These are phyloP conservation scores for Pelecanoides urinatrix DNA, from an alignment of 2,113 vertebrate genomes.

Conservation along the genomic window DNA sequence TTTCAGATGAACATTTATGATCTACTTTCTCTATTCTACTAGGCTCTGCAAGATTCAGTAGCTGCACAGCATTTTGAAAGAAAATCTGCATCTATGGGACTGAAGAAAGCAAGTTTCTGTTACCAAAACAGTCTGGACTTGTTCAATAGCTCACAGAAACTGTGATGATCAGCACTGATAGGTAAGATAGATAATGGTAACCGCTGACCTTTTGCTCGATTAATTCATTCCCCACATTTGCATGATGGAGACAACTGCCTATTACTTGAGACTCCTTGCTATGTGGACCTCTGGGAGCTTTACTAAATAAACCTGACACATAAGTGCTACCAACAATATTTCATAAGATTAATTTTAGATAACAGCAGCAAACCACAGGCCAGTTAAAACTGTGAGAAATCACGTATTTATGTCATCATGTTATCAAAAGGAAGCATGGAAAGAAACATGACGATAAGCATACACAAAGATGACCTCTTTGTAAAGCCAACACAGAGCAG, in stretches of 20 bases:
- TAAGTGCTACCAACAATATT: not conserved
- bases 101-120: conserved; percentile 40
- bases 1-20: not conserved
- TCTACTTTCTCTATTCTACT: conserved; percentile 24
- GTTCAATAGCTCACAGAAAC: conserved; percentile 46
- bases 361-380: not conserved
- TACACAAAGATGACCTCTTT: not conserved
- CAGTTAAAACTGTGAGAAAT: conserved; percentile 12
- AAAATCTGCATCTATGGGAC: conserved; percentile 9
- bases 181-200: conserved; percentile 37
- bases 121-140: conserved; percentile 12
- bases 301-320: conserved; percentile 15
- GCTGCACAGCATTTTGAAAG: conserved; percentile 6
- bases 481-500: not conserved
- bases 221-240: conserved; percentile 37
- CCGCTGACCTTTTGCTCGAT: conserved; percentile 22
- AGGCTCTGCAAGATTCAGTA: conserved; percentile 5
- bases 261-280: conserved; percentile 1
- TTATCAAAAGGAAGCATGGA: not conserved
- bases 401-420: not conserved
- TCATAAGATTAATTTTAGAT: not conserved
- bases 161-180: conserved; percentile 42
- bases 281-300: conserved; percentile 12
- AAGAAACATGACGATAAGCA: not conserved
- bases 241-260: conserved; percentile 21